These are phyloP conservation scores for Platycnemis pennipes DNA, from an alignment of 2,888 invertebrate genomes.

Conservation along the genomic window DNA sequence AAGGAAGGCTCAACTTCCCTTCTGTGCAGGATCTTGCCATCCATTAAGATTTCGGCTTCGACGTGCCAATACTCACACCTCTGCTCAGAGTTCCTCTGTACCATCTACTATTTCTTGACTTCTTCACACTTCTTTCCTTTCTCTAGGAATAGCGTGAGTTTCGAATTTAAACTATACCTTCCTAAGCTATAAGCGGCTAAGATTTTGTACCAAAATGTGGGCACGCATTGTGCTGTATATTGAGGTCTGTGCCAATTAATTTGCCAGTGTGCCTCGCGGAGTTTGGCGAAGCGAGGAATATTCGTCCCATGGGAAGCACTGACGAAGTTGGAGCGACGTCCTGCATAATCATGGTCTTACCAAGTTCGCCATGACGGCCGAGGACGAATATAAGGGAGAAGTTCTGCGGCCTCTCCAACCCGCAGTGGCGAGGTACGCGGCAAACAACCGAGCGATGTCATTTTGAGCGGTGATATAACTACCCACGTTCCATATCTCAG, in stretches of 20 bases:
- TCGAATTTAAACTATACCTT: too few relatives aligned
- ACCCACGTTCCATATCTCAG: background rate
- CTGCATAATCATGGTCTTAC: conserved; percentile 12
- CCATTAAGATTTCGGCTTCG: too few relatives aligned
- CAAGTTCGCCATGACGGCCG: background rate
- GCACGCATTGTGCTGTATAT: background rate
- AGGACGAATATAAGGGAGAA: background rate
- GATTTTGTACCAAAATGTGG: background rate
- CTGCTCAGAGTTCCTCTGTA: too few relatives aligned
- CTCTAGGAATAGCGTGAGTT: too few relatives aligned
- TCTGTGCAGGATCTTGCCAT: too few relatives aligned
- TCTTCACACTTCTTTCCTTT: too few relatives aligned
- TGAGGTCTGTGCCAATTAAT: background rate
- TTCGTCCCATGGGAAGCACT: background rate
- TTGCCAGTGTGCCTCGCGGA: background rate
- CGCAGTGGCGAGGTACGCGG: background rate
- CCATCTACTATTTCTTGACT: too few relatives aligned
- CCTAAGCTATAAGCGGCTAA: background rate
- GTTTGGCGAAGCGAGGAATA: background rate
- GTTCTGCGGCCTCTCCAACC: background rate
- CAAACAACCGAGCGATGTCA: background rate
- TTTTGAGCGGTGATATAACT: background rate
- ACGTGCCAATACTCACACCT: too few relatives aligned
- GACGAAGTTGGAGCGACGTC: conserved; percentile 14
- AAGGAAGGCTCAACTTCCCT: too few relatives aligned